Base-by-base conservation (phyloP, 2,888 invertebrate species). In the Pollenia angustigena region DNA sequence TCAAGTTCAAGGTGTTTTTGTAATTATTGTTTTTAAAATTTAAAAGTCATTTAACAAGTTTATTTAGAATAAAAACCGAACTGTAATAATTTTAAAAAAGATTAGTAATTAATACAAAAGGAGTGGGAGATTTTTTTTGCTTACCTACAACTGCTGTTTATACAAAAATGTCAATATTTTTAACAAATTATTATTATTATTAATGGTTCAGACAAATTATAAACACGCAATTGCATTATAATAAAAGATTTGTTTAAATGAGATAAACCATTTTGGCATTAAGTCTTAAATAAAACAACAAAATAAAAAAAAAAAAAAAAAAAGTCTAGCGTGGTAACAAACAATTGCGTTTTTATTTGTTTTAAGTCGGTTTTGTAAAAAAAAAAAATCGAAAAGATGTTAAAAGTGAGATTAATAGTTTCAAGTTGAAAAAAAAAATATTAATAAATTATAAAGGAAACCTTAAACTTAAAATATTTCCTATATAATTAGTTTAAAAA, bases 101-200 rank as follows among this genome's bases (percentile, higher is more conserved):
- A 60, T 79, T 52, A 42, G 10, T 54, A 46, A 58, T 66, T 16
- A 40, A 12, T 56, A n/a, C 52, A 44, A 12, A 46, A 32, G 46
- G 60, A 54, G 85, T 85, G 85, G 85, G 85, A 85, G 81, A 54
- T 81, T 75, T 78, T 46, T 32, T 52, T 79, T 75, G 23, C 52
- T 42, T 52, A 76, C 9, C 74, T 52, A 48, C 66, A 74, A 74
- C 32, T 66, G 50, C 50, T 44, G 18, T 75, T 50, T 18, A 50
- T 75, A 50, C n/a, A 18, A 18, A 78, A 72, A 81, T 82, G 82
- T 75, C 82, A 82, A 82, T 82, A 79, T 79, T 82, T 32, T 69
- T 48, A 79, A 79, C 74, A 82, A 85, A 85, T 85, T 82, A 85
- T 85, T 75, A 60, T 85, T 82, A 72, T 85, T 82, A 72, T 85